Evolutionary conservation across 1,140 invertebrate species (phyloP).

Genomic region (Cephus cinctus): DNA sequence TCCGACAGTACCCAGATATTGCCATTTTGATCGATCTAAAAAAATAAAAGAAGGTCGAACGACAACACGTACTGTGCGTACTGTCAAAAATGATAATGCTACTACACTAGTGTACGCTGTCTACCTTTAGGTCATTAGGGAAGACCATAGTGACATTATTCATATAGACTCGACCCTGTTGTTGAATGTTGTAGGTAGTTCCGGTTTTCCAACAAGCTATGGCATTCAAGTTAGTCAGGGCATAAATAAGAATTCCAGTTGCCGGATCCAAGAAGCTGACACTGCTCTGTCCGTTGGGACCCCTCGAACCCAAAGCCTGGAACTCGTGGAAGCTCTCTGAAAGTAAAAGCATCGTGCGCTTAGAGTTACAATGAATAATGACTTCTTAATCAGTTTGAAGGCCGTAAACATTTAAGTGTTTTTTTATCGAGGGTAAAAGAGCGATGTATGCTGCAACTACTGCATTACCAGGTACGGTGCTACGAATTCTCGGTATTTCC

Average conservation of each 20-base stretch:
- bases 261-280: slow-evolving; percentile 70
- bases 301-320: slow-evolving; percentile 67
- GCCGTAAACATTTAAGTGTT: too few species aligned
- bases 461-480: too few species aligned
- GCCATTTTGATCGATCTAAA: slow-evolving; percentile 60
- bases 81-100: background rate
- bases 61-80: background rate
- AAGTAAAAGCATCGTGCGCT: slow-evolving; percentile 5
- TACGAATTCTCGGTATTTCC: too few species aligned
- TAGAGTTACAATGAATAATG: background rate
- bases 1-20: slow-evolving; percentile 76
- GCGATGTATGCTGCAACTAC: background rate
- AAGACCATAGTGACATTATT: slow-evolving; percentile 73
- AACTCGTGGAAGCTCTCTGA: slow-evolving; percentile 64
- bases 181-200: slow-evolving; percentile 62
- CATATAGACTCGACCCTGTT: slow-evolving; percentile 69
- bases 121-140: slow-evolving; percentile 74
- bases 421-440: slow-evolving; percentile 3
- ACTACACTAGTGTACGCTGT: background rate
- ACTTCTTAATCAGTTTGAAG: too few species aligned
- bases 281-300: slow-evolving; percentile 71
- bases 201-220: slow-evolving; percentile 77
- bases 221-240: slow-evolving; percentile 72
- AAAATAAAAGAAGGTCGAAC: slow-evolving; percentile 5
- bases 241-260: slow-evolving; percentile 74